Conservation (phyloP, 2,888 invertebrate species). For the Drosophila mettleri region DNA sequence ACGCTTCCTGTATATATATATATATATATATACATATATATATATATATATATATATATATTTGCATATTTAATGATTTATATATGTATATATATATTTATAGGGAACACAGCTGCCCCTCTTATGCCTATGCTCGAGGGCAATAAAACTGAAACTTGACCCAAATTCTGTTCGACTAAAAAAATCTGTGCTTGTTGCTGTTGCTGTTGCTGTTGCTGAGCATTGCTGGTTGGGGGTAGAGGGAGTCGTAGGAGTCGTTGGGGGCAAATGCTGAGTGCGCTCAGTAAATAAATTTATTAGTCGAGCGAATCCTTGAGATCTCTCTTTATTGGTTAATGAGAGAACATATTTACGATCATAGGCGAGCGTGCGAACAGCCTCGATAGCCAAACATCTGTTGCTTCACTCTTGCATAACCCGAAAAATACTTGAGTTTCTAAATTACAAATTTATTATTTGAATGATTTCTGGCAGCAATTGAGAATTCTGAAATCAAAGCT, state of each 20-base stretch:
- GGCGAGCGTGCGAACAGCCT: neutral
- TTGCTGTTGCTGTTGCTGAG: slow-evolving; percentile 31
- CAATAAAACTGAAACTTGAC: slow-evolving; percentile 79
- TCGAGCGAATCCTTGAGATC: neutral
- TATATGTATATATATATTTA: neutral
- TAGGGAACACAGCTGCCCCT: slow-evolving; percentile 1
- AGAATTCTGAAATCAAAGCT: neutral
- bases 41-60: neutral
- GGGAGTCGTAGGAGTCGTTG: neutral
- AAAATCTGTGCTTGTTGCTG: slow-evolving; percentile 42
- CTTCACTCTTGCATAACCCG: neutral
- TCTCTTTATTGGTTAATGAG: neutral
- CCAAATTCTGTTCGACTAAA: slow-evolving; percentile 67
- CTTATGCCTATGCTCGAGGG: slow-evolving; percentile 25
- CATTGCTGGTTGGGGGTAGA: neutral
- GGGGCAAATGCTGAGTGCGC: neutral
- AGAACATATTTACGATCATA: neutral
- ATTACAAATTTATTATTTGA: neutral
- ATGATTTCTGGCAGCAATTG: too few species aligned
- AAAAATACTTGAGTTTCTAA: too few species aligned
- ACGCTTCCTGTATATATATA: slow-evolving; percentile 25
- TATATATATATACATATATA: neutral
- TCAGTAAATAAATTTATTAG: neutral
- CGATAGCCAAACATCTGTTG: neutral
- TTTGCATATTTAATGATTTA: slow-evolving; percentile 78